phyloP scores from a whole-genome alignment of 2,113 vertebrate genomes.

The Vireo altiloquus region DNA sequence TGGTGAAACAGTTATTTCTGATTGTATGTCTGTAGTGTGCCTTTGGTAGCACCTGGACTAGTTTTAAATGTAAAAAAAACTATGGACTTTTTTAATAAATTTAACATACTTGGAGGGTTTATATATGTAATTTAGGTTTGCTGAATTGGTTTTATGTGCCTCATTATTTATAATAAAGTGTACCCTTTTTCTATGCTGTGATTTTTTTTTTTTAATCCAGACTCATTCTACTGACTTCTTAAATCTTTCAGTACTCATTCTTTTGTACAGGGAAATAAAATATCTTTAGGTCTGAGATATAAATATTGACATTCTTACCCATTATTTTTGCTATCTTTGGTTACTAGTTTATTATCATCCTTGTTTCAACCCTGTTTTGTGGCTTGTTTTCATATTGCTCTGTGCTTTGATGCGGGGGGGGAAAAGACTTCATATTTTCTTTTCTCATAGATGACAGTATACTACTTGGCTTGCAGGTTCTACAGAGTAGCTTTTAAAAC shows the following conservation, averaged over 20 bases:
- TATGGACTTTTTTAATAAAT: neutral
- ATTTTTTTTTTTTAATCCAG: neutral
- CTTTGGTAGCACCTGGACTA: neutral
- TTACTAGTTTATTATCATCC: neutral
- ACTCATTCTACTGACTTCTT: neutral
- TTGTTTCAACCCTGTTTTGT: neutral
- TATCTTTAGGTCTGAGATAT: neutral
- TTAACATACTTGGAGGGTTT: neutral
- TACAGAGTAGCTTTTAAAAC: neutral
- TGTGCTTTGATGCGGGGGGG: fast-evolving
- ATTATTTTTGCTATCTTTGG: neutral
- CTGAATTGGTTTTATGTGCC: neutral
- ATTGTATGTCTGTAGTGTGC: neutral
- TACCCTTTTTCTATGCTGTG: neutral
- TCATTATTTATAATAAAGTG: neutral
- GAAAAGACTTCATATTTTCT: neutral
- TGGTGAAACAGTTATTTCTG: neutral
- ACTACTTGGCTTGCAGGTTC: neutral
- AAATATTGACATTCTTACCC: neutral
- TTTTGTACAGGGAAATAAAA: neutral
- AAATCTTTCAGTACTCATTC: neutral
- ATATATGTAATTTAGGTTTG: neutral
- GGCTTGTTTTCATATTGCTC: neutral
- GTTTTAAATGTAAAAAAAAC: neutral
- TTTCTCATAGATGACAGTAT: neutral